Conservation (phyloP, 2,113 vertebrate species). For the Alces alces region DNA sequence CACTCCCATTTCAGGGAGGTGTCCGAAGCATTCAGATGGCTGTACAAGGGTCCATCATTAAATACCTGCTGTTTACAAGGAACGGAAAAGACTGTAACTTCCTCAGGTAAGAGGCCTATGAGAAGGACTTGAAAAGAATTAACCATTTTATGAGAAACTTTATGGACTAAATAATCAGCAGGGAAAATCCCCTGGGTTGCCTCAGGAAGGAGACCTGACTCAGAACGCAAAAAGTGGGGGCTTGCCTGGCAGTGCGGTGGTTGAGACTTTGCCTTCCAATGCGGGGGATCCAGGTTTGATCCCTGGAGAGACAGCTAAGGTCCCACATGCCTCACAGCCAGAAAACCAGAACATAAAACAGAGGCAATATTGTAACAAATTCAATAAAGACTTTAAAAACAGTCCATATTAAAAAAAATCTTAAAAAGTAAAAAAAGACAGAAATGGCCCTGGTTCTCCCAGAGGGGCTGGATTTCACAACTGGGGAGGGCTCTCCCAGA, state of each 20-base stretch:
- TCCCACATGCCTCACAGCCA: neutral
- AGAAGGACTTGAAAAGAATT: neutral
- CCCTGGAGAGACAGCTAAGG: neutral
- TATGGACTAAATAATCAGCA: neutral
- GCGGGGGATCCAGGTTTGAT: neutral
- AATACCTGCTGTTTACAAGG: conserved; percentile 83
- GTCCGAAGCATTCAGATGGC: conserved; percentile 84
- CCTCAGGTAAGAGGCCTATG: conserved; percentile 77
- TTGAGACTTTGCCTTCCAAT: neutral
- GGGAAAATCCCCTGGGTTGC: neutral
- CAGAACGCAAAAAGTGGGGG: neutral
- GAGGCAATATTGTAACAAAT: neutral
- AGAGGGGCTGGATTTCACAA: accelerated
- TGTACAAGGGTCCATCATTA: conserved; percentile 86
- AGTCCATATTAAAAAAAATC: neutral
- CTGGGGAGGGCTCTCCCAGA: neutral
- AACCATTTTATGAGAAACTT: neutral
- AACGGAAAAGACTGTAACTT: conserved; percentile 64
- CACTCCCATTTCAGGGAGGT: conserved; percentile 78
- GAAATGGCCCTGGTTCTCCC: accelerated
- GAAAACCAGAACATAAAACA: neutral
- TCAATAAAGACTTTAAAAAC: neutral
- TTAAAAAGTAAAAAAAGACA: neutral
- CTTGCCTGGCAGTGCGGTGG: neutral
- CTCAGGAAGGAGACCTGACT: neutral